A percentile compares a stretch with the other conserved stretches of the same genome.
Evolutionary conservation across 1,140 invertebrate genomes (phyloP).

Genomic region (Drosophila sulfurigaster): DNA sequence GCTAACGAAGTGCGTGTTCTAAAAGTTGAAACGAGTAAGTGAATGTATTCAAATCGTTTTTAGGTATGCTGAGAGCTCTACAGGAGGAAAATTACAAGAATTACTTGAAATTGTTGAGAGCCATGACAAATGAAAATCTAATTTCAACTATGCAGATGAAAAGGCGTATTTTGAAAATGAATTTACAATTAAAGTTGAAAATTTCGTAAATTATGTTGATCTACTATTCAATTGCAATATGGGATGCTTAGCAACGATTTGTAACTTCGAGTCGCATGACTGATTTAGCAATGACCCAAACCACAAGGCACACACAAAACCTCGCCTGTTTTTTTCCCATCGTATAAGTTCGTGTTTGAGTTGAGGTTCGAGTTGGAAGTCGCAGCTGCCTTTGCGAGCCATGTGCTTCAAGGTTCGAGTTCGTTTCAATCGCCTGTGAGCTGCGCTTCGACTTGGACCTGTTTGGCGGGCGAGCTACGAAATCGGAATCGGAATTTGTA

Average conservation of each 20-base stretch:
- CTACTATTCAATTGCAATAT: too few relatives aligned
- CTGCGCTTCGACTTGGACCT: slow-evolving; percentile 56
- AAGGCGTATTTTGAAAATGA: too few relatives aligned
- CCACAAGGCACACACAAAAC: slow-evolving; percentile 15
- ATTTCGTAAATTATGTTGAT: too few relatives aligned
- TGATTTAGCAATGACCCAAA: slow-evolving; percentile 49
- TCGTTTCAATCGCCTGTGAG: slow-evolving; percentile 45
- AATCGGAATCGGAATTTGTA: slow-evolving; percentile 18
- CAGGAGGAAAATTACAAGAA: slow-evolving; percentile 18
- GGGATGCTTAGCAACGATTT: too few relatives aligned
- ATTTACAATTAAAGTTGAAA: too few relatives aligned
- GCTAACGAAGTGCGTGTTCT: slow-evolving; percentile 60
- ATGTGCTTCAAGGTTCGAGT: slow-evolving; percentile 43
- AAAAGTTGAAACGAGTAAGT: slow-evolving; percentile 54
- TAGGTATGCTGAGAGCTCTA: slow-evolving; percentile 51
- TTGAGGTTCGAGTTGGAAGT: slow-evolving; percentile 29
- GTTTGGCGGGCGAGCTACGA: not conserved
- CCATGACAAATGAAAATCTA: not conserved
- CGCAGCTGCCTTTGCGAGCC: not conserved
- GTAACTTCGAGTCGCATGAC: not conserved
- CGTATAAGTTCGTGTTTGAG: slow-evolving; percentile 52
- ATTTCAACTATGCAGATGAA: not conserved
- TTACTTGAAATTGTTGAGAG: not conserved
- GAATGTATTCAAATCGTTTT: slow-evolving; percentile 51
- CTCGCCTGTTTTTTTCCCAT: not conserved